phyloP scores from a whole-genome alignment of 2,888 invertebrate species.

The Drosophila lutescens region DNA sequence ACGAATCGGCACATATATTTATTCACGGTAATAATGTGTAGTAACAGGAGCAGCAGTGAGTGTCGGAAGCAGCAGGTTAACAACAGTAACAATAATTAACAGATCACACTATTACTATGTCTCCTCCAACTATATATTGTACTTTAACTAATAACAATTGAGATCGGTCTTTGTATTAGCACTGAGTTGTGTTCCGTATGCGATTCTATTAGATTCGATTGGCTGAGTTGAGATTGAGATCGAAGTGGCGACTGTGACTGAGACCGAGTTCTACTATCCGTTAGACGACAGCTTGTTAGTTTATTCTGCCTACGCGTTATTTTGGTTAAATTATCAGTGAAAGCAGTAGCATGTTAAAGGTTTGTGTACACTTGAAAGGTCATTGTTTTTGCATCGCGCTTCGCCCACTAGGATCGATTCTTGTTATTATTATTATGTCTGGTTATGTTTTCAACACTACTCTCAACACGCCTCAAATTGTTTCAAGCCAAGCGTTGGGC shows the following conservation, averaged over 20 bases:
- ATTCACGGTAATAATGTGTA: slow-evolving; percentile 54
- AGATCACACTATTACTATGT: slow-evolving; percentile 49
- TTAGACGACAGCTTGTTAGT: slow-evolving; percentile 49
- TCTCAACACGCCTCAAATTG: slow-evolving; percentile 33
- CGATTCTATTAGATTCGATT: slow-evolving; percentile 53
- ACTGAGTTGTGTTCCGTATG: slow-evolving; percentile 64
- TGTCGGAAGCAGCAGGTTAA: slow-evolving; percentile 58
- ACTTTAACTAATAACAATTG: slow-evolving; percentile 36
- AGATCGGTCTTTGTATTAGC: slow-evolving; percentile 59
- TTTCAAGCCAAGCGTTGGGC: slow-evolving; percentile 44
- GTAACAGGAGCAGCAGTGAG: slow-evolving; percentile 53
- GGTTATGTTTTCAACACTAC: slow-evolving; percentile 44
- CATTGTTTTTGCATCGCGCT: slow-evolving; percentile 35
- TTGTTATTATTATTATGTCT: slow-evolving; percentile 41
- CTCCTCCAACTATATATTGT: slow-evolving; percentile 49
- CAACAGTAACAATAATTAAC: slow-evolving; percentile 61
- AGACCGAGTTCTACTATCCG: slow-evolving; percentile 33
- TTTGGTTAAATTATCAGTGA: slow-evolving; percentile 48
- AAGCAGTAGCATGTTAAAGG: slow-evolving; percentile 54
- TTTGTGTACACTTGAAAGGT: slow-evolving; percentile 48
- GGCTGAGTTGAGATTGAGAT: slow-evolving; percentile 50
- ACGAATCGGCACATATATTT: slow-evolving; percentile 49
- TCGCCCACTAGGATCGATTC: slow-evolving; percentile 22
- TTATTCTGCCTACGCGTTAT: slow-evolving; percentile 25
- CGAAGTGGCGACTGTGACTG: slow-evolving; percentile 14